Base-by-base conservation (phyloP, 2,113 vertebrate genomes). In the Felis chaus region DNA sequence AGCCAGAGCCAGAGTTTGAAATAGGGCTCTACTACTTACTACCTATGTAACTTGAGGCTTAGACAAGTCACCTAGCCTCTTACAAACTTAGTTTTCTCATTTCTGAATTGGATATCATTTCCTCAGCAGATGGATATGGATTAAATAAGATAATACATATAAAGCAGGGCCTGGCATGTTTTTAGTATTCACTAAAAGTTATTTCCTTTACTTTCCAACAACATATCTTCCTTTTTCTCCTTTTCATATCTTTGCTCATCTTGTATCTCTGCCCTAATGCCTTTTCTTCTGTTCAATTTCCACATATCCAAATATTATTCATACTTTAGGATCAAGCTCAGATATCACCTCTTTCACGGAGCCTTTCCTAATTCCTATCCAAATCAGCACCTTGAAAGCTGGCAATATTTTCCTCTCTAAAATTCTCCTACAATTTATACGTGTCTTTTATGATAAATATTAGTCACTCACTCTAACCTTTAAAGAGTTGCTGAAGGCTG, bases 1-100 rank as follows among this genome's bases (percentile, higher is more conserved):
- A 95, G 25, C 69, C 66, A 97, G 79, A 53, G 7, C 33, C 84
- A 73, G 63, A 89, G n/a, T 97, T 87, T 95, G 57, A 95, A 91
- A 76, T 91, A 66, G 57, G 81, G 5, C 36, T 96, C 41, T 5
- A 68, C n/a, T 29, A 87, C 39, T 73, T 78, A 90, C 4, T 15
- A 16, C 7, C 31, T 66, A 0, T 89, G 23, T 94, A 81, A 81
- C 33, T 31, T 82, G 86, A 92, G 88, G 61, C 66, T 94, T 94
- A 71, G 65, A 27, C 50, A 95, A 61, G 23, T 94, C 16, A 83
- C 19, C 39, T 10, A 68, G 36, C 23, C 68, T 91, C 68, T 96
- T 74, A 76, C 65, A 94, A 80, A 93, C 31, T 55, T 79, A 79
- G 79, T 90, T 87, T 90, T 83, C 61, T 94, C 21, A 53, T 85